Evolutionary conservation across 2,797 vertebrate species (phyloP), one percentile per base, ranked within the genome.

Genomic region (Ispidina lecontei): DNA sequence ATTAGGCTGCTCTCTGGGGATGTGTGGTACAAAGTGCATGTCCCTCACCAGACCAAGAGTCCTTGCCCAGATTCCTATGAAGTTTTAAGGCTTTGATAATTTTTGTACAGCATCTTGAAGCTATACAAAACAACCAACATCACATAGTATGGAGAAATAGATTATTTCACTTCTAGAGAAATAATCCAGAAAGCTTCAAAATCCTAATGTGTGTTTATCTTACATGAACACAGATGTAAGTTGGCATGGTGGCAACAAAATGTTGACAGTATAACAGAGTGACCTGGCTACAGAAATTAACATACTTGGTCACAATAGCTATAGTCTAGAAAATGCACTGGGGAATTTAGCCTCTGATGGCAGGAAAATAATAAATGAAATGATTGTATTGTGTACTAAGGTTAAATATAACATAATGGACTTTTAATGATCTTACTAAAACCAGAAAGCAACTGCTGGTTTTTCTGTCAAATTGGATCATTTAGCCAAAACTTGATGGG

Each of bases 381-480:
- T 37, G 28, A 14, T 46, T 78, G 29, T 72, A 10, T 83, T 87
- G 43, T 41, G 10, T n/a, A 37, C 10, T 33, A 55, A 84, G 47
- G 46, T 91, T 86, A 79, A 91, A 84, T 88, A 86, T 82, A 84
- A 55, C 60, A 20, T 89, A 90, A 85, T 84, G 16, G 39, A 20
- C 8, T 81, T 94, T 81, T 95, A 84, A 81, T 81, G 59, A 76
- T 89, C 73, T 70, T 74, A 56, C 46, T 87, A 62, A 93, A 89
- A 71, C 46, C 6, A 31, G 49, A 74, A 92, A 35, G 49, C 68
- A 76, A 68, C 28, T 22, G 65, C 23, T 85, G 52, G 29, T 39
- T 85, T 77, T 41, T 75, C 60, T 85, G 19, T 87, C 56, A 68
- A 43, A 46, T 7, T 81, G 31, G 47, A 55, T 83, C 54, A 84